These are phyloP conservation scores for Temnothorax longispinosus DNA, from an alignment of 1,140 invertebrate genomes.

Conservation along the genomic window DNA sequence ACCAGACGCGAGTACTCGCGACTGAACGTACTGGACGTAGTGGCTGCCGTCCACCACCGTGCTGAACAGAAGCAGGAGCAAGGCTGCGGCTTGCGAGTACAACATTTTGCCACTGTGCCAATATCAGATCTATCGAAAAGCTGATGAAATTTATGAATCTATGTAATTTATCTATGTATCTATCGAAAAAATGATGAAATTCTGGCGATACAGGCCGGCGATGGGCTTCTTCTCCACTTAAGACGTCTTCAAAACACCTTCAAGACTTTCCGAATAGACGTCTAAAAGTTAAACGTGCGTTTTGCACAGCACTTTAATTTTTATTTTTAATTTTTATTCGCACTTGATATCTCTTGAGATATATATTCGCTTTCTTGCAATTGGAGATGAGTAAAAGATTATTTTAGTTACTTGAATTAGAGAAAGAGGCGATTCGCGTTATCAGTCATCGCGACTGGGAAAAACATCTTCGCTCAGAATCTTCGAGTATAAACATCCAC, in stretches of 20 bases:
- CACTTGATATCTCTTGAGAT: too few relatives aligned
- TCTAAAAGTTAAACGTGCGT: too few relatives aligned
- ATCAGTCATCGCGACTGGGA: too few relatives aligned
- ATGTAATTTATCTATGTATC: too few relatives aligned
- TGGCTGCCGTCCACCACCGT: conserved; percentile 35
- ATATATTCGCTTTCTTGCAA: not conserved
- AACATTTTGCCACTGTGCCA: conserved; percentile 61
- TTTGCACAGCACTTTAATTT: too few relatives aligned
- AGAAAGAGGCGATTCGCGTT: not conserved
- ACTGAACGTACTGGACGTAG: conserved; percentile 61
- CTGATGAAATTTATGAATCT: not conserved
- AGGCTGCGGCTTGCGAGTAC: conserved; percentile 67
- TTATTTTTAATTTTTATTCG: too few relatives aligned
- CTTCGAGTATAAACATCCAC: not conserved
- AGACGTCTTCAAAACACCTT: too few relatives aligned
- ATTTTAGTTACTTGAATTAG: not conserved
- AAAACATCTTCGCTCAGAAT: not conserved
- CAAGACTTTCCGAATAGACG: too few relatives aligned
- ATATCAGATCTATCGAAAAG: not conserved
- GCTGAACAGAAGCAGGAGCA: conserved; percentile 66
- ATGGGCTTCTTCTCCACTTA: not conserved
- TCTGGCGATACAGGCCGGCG: not conserved
- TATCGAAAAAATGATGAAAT: not conserved
- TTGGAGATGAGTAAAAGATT: not conserved
- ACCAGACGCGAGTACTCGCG: conserved; percentile 72